Evolutionary conservation across 2,888 invertebrate species (phyloP).

Genomic region (Corythucha ciliata): DNA sequence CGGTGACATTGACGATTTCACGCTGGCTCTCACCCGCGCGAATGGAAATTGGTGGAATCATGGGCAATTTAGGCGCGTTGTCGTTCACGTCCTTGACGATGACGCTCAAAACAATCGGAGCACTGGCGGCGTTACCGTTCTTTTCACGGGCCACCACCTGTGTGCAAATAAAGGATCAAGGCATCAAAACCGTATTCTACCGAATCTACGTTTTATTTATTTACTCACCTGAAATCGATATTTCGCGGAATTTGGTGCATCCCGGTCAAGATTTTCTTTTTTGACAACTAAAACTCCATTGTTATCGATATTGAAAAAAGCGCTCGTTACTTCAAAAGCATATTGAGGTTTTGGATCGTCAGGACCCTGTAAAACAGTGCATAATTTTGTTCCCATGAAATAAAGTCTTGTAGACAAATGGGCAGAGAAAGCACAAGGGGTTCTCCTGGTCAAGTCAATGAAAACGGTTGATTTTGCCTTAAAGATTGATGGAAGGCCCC

Average conservation of each 20-base stretch:
- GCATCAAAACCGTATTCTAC: neutral
- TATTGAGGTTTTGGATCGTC: constrained; percentile 72
- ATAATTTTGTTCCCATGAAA: neutral
- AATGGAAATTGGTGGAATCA: constrained; percentile 68
- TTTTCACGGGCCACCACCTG: constrained; percentile 75
- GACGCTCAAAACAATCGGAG: constrained; percentile 70
- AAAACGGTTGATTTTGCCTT: neutral
- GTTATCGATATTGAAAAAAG: constrained; percentile 67
- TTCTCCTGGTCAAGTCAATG: neutral
- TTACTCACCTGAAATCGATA: constrained; percentile 66
- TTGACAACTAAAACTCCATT: constrained; percentile 67
- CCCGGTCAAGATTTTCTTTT: constrained; percentile 74
- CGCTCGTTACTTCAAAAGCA: constrained; percentile 73
- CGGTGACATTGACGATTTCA: constrained; percentile 63
- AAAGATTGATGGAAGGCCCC: too few species aligned
- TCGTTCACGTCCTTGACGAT: constrained; percentile 74
- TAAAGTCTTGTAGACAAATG: neutral
- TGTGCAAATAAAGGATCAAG: constrained; percentile 1
- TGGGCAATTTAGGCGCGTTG: constrained; percentile 71
- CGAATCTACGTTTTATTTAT: neutral
- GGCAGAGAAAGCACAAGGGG: neutral
- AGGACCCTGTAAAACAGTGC: constrained; percentile 51
- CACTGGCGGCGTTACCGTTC: constrained; percentile 52
- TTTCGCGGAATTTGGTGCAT: constrained; percentile 73
- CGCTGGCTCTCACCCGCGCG: constrained; percentile 65